These are phyloP conservation scores for Rhabdornis inornatus DNA, from an alignment of 2,113 vertebrate genomes.

Conservation along the genomic window DNA sequence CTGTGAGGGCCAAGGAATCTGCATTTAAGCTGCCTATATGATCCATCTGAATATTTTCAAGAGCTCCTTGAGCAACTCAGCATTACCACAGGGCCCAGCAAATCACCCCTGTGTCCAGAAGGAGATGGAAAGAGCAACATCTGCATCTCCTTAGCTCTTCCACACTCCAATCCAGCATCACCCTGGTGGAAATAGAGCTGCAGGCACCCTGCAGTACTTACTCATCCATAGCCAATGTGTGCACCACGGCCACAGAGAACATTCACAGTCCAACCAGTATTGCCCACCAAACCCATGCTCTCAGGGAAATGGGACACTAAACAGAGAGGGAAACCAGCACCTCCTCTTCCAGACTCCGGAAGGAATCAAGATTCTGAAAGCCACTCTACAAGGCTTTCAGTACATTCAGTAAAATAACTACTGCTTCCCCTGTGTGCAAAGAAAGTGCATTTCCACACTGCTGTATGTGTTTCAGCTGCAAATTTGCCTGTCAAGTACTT, in stretches of 20 bases:
- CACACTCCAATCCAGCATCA: neutral
- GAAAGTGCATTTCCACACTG: neutral
- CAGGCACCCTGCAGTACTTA: neutral
- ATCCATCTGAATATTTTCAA: neutral
- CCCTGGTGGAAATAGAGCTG: neutral
- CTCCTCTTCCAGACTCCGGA: neutral
- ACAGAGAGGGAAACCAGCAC: neutral
- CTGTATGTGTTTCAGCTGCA: neutral
- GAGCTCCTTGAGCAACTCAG: neutral
- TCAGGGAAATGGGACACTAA: neutral
- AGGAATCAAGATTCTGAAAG: neutral
- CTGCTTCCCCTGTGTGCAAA: neutral
- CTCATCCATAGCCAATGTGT: accelerated
- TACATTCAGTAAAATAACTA: neutral
- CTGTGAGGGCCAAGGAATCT: neutral
- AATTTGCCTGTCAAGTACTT: neutral
- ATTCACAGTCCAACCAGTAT: no score
- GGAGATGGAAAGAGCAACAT: neutral
- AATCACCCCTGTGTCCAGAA: neutral
- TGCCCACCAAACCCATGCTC: neutral
- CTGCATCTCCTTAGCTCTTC: neutral
- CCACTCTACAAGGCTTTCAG: neutral
- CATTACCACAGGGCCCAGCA: accelerated
- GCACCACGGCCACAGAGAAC: neutral
- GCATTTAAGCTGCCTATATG: neutral